These are phyloP conservation scores for Astatoreochromis straeleni DNA, from an alignment of 2,113 vertebrate genomes.

Conservation along the genomic window DNA sequence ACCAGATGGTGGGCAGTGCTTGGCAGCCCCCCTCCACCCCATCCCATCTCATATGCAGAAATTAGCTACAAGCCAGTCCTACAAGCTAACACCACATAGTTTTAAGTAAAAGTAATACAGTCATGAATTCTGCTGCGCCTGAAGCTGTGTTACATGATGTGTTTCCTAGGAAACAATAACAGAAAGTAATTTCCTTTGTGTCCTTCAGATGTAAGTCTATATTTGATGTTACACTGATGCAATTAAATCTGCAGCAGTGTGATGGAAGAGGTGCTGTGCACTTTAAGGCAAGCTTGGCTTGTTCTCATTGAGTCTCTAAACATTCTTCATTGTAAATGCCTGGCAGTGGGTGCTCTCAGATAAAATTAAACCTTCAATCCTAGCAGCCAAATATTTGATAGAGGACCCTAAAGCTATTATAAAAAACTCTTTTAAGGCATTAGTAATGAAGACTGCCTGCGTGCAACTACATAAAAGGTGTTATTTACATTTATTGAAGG, in stretches of 20 bases:
- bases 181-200: background rate
- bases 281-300: background rate
- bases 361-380: background rate
- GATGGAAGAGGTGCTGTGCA: conserved; percentile 18
- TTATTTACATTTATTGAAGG: background rate
- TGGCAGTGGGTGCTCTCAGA: background rate
- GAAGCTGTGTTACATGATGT: background rate
- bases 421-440: background rate
- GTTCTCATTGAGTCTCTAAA: background rate
- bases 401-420: background rate
- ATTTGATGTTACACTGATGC: background rate
- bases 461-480: background rate
- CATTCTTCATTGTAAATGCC: background rate
- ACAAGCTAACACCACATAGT: background rate
- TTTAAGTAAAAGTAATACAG: background rate
- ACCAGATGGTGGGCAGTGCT: conserved; percentile 51
- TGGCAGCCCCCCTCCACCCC: background rate
- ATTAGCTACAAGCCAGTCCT: conserved; percentile 34
- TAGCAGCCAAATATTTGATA: background rate
- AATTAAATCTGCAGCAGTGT: background rate
- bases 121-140: background rate
- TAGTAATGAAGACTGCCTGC: background rate
- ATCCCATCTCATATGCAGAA: conserved; percentile 46
- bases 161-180: background rate
- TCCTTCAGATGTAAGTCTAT: background rate